Base-by-base conservation (phyloP, 2,888 invertebrate genomes). In the Phalera bucephala region DNA sequence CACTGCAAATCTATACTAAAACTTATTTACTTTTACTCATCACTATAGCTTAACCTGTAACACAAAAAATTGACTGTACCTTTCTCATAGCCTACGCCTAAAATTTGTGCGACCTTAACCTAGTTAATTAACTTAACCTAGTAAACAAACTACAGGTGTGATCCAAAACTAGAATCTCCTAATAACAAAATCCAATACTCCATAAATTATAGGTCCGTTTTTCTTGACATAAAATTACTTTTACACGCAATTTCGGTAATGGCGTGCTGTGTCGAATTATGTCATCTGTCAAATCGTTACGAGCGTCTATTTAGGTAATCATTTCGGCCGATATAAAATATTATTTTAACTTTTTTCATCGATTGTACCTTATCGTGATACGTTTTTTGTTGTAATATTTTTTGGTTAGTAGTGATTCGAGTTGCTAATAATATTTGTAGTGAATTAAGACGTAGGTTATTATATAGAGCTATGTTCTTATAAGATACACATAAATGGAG, bases 251-350 rank as follows among this genome's bases (percentile, higher is more conserved):
- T 28, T 9, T 10, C n/a, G 15, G 9, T 15, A 28, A 28, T 28
- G 28, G 28, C 28, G 28, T 28, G 28, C 28, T 15, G 28, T n/a
- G 28, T 15, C 15, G 10, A 28, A 28, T 28, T 28, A 28, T 28
- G 10, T 10, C 28, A 28, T 28, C 28, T 28, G 28, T 28, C 28
- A 28, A 28, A 28, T 15, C 15, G 9, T 15, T 28, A 15, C 28
- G 28, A 15, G 7, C 15, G 6, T 12, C 12, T 7, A 28, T 28
- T 28, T 7, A 9, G 28, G 28, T 10, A 28, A 28, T 28, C 28
- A 28, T 28, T 15, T n/a, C 9, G 28, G 14, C 15, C 28, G 28
- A 28, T 15, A n/a, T n/a, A 10, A 15, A 28, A 15, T 15, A 6
- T 28, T 28, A 5, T 10, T 28, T 15, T 9, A 1, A 28, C 9